A percentile compares a stretch with the other conserved stretches of the same genome.
Evolutionary conservation across 2,888 invertebrate species (phyloP).

Genomic region (Aricia artaxerxes): DNA sequence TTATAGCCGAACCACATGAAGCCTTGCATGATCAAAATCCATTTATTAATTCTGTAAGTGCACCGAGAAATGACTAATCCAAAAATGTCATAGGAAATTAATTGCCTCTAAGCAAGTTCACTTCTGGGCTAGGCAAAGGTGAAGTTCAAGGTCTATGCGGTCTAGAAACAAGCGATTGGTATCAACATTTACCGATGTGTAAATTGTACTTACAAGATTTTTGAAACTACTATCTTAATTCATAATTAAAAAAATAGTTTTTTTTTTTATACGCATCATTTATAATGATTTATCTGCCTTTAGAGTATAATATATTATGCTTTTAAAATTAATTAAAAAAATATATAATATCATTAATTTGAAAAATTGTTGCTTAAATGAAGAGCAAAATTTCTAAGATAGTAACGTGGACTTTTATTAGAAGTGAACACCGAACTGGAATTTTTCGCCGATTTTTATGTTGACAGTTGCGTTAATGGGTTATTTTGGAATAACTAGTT

Average conservation of each 20-base stretch:
- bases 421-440: slow-evolving; percentile 14
- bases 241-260: too few species aligned
- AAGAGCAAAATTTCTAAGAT: neutral
- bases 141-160: slow-evolving; percentile 1
- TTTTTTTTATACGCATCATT: too few species aligned
- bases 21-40: neutral
- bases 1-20: neutral
- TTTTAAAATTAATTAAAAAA: too few species aligned
- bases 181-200: too few species aligned
- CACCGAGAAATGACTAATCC: neutral
- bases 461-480: neutral
- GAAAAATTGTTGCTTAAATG: neutral
- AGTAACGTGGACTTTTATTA: slow-evolving; percentile 16
- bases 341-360: too few species aligned
- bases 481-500: slow-evolving; percentile 27
- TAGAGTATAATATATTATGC: too few species aligned
- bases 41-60: neutral
- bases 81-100: neutral
- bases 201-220: neutral
- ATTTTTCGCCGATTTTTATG: neutral
- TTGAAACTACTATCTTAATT: neutral
- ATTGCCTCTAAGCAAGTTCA: neutral
- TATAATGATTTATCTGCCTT: too few species aligned
- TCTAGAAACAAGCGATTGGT: neutral
- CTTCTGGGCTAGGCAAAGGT: neutral